Percentiles rank a stretch among this genome's conserved stretches.
Evolutionary conservation across 1,140 invertebrate species (phyloP).

Genomic region (Drosophila trapezifrons): DNA sequence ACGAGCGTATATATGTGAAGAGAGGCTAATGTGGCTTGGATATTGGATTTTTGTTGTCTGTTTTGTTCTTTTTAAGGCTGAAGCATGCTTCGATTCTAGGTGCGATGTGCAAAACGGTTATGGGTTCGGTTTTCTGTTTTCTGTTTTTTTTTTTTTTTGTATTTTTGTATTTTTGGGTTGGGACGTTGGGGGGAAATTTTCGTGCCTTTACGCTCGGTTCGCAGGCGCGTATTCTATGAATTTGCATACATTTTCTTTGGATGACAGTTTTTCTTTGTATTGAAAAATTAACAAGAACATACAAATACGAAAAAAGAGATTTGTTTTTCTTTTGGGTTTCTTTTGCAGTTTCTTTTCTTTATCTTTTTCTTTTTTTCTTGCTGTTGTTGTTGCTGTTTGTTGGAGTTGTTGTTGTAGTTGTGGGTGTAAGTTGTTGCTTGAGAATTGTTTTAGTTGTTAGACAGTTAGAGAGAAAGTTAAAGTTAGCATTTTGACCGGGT

Average conservation of each 20-base stretch:
- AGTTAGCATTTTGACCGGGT: constrained; percentile 48
- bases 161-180: constrained; percentile 19
- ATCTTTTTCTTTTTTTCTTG: constrained; percentile 36
- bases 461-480: constrained; percentile 73
- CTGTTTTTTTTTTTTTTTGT: neutral
- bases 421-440: constrained; percentile 62
- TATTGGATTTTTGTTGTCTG: constrained; percentile 45
- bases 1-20: constrained; percentile 35
- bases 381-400: constrained; percentile 54
- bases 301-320: constrained; percentile 84
- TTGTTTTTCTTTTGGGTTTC: constrained; percentile 57
- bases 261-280: constrained; percentile 82
- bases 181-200: constrained; percentile 67
- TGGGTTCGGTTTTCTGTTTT: constrained; percentile 9
- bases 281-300: constrained; percentile 84
- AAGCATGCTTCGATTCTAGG: constrained; percentile 76
- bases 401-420: constrained; percentile 60
- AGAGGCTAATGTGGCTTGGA: constrained; percentile 52
- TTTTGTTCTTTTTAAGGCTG: constrained; percentile 35
- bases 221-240: constrained; percentile 76
- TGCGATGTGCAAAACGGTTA: constrained; percentile 49
- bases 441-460: constrained; percentile 61
- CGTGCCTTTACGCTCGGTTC: constrained; percentile 57
- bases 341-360: constrained; percentile 48
- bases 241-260: constrained; percentile 83